Percentiles rank a stretch among this genome's conserved stretches.
Evolutionary conservation across 1,140 invertebrate genomes (phyloP).

Genomic region (Cotesia vestalis): DNA sequence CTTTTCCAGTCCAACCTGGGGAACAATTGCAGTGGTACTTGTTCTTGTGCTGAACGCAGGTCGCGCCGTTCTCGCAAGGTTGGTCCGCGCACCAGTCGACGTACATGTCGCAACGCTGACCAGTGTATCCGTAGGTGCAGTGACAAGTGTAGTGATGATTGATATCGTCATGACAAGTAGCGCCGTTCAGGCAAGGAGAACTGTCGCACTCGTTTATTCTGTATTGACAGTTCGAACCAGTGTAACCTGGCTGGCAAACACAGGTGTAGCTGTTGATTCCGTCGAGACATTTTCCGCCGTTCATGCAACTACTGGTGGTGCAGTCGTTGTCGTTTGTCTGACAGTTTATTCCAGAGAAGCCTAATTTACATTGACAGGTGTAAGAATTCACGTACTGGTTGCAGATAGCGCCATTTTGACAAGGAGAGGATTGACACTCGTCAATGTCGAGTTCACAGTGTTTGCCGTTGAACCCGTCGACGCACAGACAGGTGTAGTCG

Average conservation of each 20-base stretch:
- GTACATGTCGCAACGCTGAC: conserved; percentile 84
- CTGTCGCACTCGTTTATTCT: conserved; percentile 94
- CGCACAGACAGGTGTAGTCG: conserved; percentile 89
- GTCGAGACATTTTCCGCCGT: conserved; percentile 92
- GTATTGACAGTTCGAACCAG: conserved; percentile 92
- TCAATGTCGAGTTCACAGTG: conserved; percentile 92
- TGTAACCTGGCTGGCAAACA: conserved; percentile 85
- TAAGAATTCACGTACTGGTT: conserved; percentile 94
- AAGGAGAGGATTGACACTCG: conserved; percentile 86
- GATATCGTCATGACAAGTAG: conserved; percentile 84
- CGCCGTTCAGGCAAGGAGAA: conserved; percentile 86
- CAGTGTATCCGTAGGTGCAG: conserved; percentile 90
- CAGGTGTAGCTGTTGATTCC: conserved; percentile 94
- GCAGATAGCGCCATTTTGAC: conserved; percentile 90
- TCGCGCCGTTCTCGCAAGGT: conserved; percentile 91
- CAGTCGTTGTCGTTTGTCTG: conserved; percentile 96
- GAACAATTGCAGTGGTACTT: conserved; percentile 88
- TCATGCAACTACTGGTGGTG: conserved; percentile 90
- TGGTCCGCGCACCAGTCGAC: conserved; percentile 87
- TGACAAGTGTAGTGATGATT: conserved; percentile 83
- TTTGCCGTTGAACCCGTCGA: conserved; percentile 89
- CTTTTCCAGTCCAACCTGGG: conserved; percentile 90
- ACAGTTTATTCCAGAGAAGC: conserved; percentile 93
- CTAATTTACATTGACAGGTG: conserved; percentile 89
- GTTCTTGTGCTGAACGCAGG: conserved; percentile 84